phyloP scores from a whole-genome alignment of 2,797 vertebrate genomes.

The Pangasius mekongensis region DNA sequence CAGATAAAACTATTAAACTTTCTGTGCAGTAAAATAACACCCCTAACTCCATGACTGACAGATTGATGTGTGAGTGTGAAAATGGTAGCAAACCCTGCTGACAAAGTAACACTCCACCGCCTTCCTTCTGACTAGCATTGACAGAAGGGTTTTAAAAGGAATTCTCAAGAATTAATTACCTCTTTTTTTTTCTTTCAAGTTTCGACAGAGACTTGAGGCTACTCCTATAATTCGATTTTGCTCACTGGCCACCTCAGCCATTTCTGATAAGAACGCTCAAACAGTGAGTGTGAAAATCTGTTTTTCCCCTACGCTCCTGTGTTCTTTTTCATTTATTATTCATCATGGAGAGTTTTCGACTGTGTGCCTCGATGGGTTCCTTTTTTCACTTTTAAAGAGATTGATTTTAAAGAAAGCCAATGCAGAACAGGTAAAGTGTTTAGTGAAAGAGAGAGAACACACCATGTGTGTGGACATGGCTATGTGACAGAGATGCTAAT shows the following conservation, averaged over 20 bases:
- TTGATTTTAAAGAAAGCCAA: conserved; percentile 1
- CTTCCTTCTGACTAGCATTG: conserved; percentile 6
- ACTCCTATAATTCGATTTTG: conserved; percentile 57
- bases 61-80: neutral
- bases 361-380: conserved; percentile 60
- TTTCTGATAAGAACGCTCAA: conserved; percentile 53
- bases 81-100: conserved; percentile 16
- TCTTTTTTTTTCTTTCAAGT: conserved; percentile 43
- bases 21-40: neutral
- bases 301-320: neutral
- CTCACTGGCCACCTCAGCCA: conserved; percentile 47
- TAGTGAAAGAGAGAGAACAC: neutral
- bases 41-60: neutral
- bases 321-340: conserved; percentile 62
- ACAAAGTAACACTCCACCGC: conserved; percentile 10
- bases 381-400: conserved; percentile 64
- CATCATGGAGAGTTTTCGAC: conserved; percentile 69
- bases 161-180: conserved; percentile 58
- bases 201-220: conserved; percentile 49
- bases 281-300: conserved; percentile 40
- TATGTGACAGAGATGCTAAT: neutral
- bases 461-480: neutral
- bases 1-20: neutral
- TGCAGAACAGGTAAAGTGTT: conserved; percentile 37
- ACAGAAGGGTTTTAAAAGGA: conserved; percentile 46